These are phyloP conservation scores for Ptilorrhoa leucosticta DNA, from an alignment of 2,113 vertebrate species.

Conservation along the genomic window DNA sequence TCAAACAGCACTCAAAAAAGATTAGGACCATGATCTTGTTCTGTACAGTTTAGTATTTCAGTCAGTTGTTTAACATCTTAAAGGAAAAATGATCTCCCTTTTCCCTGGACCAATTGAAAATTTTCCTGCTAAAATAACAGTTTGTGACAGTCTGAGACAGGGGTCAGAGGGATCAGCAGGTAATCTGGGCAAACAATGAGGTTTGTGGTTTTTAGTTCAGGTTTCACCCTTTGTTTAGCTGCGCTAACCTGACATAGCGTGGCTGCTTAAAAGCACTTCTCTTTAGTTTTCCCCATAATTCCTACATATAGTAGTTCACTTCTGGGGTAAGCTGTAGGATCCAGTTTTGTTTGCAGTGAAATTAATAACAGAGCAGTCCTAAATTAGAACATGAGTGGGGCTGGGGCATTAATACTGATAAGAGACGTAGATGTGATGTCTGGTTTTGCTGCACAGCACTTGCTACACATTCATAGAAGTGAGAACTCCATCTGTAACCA, in stretches of 20 bases:
- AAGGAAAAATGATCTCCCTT: background rate
- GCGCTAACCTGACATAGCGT: background rate
- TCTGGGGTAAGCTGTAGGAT: background rate
- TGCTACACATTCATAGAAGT: background rate
- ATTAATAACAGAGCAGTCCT: background rate
- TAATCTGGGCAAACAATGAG: constrained; percentile 16
- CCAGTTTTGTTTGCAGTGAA: background rate
- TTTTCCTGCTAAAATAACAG: background rate
- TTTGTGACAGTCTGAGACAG: background rate
- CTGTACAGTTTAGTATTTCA: background rate
- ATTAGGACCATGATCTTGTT: background rate
- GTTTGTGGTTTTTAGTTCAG: background rate
- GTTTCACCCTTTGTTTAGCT: background rate
- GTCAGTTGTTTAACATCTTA: background rate
- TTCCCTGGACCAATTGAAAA: constrained; percentile 10
- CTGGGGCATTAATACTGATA: background rate
- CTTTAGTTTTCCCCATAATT: background rate
- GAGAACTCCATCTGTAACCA: background rate
- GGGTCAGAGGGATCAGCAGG: constrained; percentile 4
- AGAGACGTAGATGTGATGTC: background rate
- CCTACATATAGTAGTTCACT: background rate
- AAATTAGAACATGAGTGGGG: background rate
- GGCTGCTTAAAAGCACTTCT: background rate
- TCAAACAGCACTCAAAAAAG: background rate
- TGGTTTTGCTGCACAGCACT: background rate